phyloP scores from a whole-genome alignment of 2,888 invertebrate genomes.

The Drosophila setosimentum region DNA sequence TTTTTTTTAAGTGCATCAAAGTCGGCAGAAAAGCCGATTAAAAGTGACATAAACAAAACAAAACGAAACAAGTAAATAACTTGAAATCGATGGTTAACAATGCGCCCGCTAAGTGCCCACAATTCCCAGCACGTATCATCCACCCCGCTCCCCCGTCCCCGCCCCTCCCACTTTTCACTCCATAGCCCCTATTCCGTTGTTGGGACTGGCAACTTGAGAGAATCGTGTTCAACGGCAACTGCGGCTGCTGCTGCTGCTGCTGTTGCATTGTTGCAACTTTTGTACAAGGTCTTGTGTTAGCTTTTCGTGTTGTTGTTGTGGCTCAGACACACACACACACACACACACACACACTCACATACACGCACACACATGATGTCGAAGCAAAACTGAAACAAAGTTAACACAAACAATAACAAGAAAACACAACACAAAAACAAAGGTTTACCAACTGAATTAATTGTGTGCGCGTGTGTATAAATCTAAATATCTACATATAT shows the following conservation, averaged over 20 bases:
- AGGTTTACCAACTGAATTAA: slow-evolving; percentile 48
- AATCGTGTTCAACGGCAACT: background rate
- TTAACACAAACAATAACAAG: slow-evolving; percentile 14
- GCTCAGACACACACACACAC: slow-evolving; percentile 5
- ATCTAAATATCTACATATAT: background rate
- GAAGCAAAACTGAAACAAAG: slow-evolving; percentile 15
- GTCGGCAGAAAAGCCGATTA: slow-evolving; percentile 19
- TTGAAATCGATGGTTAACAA: slow-evolving; percentile 16
- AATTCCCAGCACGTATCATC: background rate
- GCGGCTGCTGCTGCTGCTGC: slow-evolving; percentile 4
- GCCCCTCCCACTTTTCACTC: background rate
- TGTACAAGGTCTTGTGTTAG: background rate
- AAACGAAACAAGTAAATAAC: slow-evolving; percentile 14
- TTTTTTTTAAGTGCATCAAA: slow-evolving; percentile 41
- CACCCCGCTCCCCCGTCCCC: background rate
- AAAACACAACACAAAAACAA: slow-evolving; percentile 18
- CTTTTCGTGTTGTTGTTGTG: background rate
- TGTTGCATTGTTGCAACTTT: slow-evolving; percentile 5
- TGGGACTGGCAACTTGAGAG: too few relatives aligned
- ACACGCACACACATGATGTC: background rate
- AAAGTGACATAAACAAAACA: slow-evolving; percentile 12
- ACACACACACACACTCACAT: background rate
- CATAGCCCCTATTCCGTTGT: background rate
- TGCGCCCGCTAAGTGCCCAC: background rate
- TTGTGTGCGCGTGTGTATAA: slow-evolving; percentile 16